phyloP scores from a whole-genome alignment of 2,113 vertebrate genomes.

The Pterocles gutturalis region DNA sequence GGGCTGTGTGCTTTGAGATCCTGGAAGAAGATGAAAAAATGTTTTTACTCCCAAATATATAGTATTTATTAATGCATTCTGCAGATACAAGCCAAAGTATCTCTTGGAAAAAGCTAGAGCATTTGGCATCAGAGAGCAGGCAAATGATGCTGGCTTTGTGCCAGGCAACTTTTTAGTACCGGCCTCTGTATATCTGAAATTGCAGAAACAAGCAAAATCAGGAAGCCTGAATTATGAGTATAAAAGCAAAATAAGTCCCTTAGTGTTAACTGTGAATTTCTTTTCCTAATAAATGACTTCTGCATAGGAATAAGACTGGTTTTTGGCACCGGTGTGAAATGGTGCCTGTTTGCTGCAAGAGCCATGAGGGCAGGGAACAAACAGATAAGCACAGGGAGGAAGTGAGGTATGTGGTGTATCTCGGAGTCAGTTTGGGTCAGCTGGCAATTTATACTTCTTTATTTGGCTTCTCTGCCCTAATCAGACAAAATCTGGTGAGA shows the following conservation, averaged over 20 bases:
- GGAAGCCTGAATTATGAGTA: background rate
- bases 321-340: background rate
- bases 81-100: too few species aligned
- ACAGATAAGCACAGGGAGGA: background rate
- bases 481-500: background rate
- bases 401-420: background rate
- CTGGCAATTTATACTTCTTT: background rate
- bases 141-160: background rate
- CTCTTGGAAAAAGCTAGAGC: background rate
- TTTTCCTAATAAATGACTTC: background rate
- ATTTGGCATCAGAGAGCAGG: constrained; percentile 1
- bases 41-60: too few species aligned
- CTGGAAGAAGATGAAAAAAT: background rate
- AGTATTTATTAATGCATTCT: too few species aligned
- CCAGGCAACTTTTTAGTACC: background rate
- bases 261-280: background rate
- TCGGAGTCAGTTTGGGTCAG: background rate
- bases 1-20: background rate
- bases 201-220: background rate
- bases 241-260: background rate
- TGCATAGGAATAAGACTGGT: fast-evolving
- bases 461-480: background rate
- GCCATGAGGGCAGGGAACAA: background rate
- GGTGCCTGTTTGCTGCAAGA: background rate
- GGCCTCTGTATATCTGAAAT: background rate